Evolutionary conservation across 2,797 vertebrate genomes (phyloP).

Genomic region (Staurois parvus): DNA sequence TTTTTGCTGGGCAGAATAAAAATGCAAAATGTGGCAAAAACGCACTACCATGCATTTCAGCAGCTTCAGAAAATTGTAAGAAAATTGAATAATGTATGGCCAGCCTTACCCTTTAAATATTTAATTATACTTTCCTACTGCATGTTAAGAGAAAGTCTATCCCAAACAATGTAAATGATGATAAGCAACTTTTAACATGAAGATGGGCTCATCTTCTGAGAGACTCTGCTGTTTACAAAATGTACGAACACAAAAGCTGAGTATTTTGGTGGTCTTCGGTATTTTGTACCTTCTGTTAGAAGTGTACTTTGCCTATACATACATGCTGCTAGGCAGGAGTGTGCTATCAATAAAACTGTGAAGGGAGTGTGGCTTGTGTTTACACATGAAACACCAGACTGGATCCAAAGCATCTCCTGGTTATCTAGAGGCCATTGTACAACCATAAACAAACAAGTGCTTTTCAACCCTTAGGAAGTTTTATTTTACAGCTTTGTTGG

Average conservation of each 20-base stretch:
- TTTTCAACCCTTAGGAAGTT: conserved; percentile 59
- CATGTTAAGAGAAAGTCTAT: background rate
- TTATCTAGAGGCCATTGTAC: conserved; percentile 51
- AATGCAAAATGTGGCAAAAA: too few relatives aligned
- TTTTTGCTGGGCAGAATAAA: too few relatives aligned
- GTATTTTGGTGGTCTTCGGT: conserved; percentile 17
- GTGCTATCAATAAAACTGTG: conserved; percentile 45
- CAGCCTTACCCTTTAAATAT: too few relatives aligned
- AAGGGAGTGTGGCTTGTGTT: conserved; percentile 53
- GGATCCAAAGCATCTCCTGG: conserved; percentile 19
- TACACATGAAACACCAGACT: conserved; percentile 51
- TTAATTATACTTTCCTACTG: background rate
- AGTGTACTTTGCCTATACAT: conserved; percentile 4
- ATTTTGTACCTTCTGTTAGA: background rate
- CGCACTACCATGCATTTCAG: too few relatives aligned
- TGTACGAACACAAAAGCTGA: conserved; percentile 1
- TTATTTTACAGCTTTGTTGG: conserved; percentile 52
- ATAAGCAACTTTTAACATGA: background rate
- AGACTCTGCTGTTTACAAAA: conserved; percentile 17
- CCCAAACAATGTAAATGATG: background rate
- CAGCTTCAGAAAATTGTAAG: too few relatives aligned
- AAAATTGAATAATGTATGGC: too few relatives aligned
- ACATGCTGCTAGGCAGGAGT: conserved; percentile 24
- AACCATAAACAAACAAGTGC: conserved; percentile 59
- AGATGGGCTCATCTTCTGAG: background rate